Percentiles rank a stretch among this genome's conserved stretches.
Conservation (phyloP, 2,888 invertebrate genomes). For the Amblyjoppa fuscipennis region DNA sequence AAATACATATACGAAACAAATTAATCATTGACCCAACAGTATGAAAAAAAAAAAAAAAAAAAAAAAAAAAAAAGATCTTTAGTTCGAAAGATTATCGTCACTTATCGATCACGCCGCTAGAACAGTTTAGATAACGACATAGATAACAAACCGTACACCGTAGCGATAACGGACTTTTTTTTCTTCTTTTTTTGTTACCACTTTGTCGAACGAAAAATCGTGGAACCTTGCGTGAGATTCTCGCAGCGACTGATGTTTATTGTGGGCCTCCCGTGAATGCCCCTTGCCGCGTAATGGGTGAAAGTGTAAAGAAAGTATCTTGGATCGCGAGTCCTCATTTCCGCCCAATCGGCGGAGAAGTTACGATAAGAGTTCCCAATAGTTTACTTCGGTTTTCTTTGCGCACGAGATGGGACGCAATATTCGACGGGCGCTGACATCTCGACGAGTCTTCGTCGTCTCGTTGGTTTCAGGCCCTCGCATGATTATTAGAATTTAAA, state of each 20-base stretch:
- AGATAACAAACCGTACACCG: not conserved
- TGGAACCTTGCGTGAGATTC: conserved; percentile 22
- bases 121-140: not conserved
- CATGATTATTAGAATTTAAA: no score
- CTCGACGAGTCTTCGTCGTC: not conserved
- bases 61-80: not conserved
- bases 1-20: not conserved
- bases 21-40: not conserved
- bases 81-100: not conserved
- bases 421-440: not conserved
- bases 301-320: conserved; percentile 77
- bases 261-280: conserved; percentile 18
- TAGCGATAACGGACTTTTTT: not conserved
- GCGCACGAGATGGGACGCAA: not conserved
- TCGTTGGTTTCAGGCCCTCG: not conserved
- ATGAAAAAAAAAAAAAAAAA: not conserved
- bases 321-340: conserved; percentile 70
- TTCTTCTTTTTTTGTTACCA: not conserved
- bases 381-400: not conserved
- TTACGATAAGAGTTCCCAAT: conserved; percentile 2
- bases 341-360: conserved; percentile 13
- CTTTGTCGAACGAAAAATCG: conserved; percentile 29
- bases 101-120: not conserved
- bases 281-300: conserved; percentile 68
- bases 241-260: conserved; percentile 50